These are phyloP conservation scores for Parnassius mnemosyne DNA, from an alignment of 2,888 invertebrate genomes.

Conservation along the genomic window DNA sequence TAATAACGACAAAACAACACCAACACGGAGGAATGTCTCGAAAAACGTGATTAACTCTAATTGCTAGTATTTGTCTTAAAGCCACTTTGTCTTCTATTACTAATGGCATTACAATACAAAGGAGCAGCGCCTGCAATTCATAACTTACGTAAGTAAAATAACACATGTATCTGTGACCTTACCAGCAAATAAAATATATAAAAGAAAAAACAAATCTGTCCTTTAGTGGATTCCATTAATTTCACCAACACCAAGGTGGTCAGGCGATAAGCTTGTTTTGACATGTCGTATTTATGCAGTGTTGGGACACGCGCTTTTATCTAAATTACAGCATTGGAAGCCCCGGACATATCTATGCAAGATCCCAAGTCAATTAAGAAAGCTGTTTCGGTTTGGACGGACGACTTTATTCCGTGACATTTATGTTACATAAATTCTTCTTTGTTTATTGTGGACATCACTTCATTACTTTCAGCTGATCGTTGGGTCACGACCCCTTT, in stretches of 20 bases:
- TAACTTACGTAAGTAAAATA: conserved; percentile 30
- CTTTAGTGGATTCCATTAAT: conserved; percentile 64
- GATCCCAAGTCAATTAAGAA: conserved; percentile 58
- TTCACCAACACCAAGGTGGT: conserved; percentile 68
- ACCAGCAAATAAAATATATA: conserved; percentile 35
- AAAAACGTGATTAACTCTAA: conserved; percentile 22
- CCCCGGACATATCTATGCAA: conserved; percentile 59
- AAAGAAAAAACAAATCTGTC: conserved; percentile 45
- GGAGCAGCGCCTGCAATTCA: conserved; percentile 26
- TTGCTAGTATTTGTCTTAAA: conserved; percentile 23
- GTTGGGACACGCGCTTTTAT: conserved; percentile 65
- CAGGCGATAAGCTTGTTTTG: conserved; percentile 69
- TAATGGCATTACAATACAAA: conserved; percentile 24
- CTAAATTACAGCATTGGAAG: conserved; percentile 75
- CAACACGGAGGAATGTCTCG: conserved; percentile 15
- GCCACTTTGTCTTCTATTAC: conserved; percentile 21
- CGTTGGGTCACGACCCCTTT: conserved; percentile 26
- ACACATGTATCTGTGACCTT: conserved; percentile 37
- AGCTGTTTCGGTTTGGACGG: conserved; percentile 36
- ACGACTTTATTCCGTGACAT: conserved; percentile 35
- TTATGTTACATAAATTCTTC: conserved; percentile 24
- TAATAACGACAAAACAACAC: conserved; percentile 1
- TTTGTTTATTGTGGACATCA: conserved; percentile 25
- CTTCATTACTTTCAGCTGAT: conserved; percentile 20
- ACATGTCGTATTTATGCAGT: conserved; percentile 69